These are phyloP conservation scores for Synergus itoensis DNA, from an alignment of 2,888 invertebrate genomes.

Conservation along the genomic window DNA sequence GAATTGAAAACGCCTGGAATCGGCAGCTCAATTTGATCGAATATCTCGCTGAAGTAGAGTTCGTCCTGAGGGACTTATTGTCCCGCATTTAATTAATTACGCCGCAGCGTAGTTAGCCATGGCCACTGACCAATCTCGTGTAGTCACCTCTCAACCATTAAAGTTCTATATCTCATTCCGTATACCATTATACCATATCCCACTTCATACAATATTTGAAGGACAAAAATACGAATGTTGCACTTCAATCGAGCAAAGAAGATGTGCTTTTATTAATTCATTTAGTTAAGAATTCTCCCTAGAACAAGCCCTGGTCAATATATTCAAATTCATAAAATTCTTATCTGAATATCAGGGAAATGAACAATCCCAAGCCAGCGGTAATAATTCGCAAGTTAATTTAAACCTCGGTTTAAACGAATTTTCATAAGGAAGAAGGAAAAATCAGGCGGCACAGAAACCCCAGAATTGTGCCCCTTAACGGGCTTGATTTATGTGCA, in stretches of 20 bases:
- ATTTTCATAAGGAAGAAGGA: slow-evolving; percentile 20
- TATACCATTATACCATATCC: neutral
- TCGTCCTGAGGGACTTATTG: slow-evolving; percentile 33
- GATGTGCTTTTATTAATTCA: neutral
- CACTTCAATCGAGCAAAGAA: neutral
- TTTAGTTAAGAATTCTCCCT: neutral
- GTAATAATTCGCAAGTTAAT: slow-evolving; percentile 22
- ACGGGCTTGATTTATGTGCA: slow-evolving; percentile 36
- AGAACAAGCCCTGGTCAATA: neutral
- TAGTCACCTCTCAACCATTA: slow-evolving; percentile 8
- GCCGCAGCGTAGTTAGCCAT: neutral
- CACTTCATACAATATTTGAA: neutral
- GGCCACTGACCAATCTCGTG: slow-evolving; percentile 18
- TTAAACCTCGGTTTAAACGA: slow-evolving; percentile 33
- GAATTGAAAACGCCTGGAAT: neutral
- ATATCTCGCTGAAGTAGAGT: slow-evolving; percentile 6
- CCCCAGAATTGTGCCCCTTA: slow-evolving; percentile 23
- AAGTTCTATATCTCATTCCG: neutral
- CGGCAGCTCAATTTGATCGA: slow-evolving; percentile 27
- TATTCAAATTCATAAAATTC: slow-evolving; percentile 33
- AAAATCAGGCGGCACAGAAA: slow-evolving; percentile 18
- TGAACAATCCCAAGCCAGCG: neutral
- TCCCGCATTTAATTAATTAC: slow-evolving; percentile 35
- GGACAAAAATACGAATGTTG: neutral
- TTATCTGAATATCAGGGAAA: slow-evolving; percentile 3